Base-by-base conservation (phyloP, 2,113 vertebrate genomes). In the Megaptera novaeangliae region DNA sequence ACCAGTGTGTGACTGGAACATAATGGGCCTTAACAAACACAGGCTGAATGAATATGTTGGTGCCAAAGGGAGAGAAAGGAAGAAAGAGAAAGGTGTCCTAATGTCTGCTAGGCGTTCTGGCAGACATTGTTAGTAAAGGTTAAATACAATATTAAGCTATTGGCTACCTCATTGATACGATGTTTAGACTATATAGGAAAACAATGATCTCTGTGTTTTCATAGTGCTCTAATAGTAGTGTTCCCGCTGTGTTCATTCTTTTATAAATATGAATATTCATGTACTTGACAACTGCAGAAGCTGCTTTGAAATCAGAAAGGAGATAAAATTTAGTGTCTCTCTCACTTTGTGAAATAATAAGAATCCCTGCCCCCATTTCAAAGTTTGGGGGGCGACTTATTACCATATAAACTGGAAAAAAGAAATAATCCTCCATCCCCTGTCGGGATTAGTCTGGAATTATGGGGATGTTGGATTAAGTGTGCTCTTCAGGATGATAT, bases 11-110 rank as follows among this genome's bases (percentile, higher is more conserved):
- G 46, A n/a, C n/a, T 3, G n/a, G 92, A 52, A n/a, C 13, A 34
- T 3, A 63, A 34, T 0, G 15, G 63, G 8, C 12, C 15, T 27
- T 78, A 18, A 8, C 9, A 21, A 8, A 0, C 2, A 20, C 1
- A 20, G 25, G 55, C 27, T 6, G 25, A 10, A 29, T 23, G 88
- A 8, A 25, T 0, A 25, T 7, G 4, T 0, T 13, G 8, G 20
- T 21, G 66, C 23, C 1, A 10, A 17, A 21, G 0, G 46, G 31
- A 10, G 1, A 36, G 0, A 14, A 59, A 55, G 31, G 66, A 55
- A 49, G 59, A 13, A 72, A 23, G 63, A 57, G 31, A 25, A 39
- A 46, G 13, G 15, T 7, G 90, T 44, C 21, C 21, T 18, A 8
- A 3, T 3, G n/a, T 39, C 6, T 14, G 8, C 2, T 1, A 13